phyloP scores from a whole-genome alignment of 2,797 vertebrate species.

The Anas georgica region DNA sequence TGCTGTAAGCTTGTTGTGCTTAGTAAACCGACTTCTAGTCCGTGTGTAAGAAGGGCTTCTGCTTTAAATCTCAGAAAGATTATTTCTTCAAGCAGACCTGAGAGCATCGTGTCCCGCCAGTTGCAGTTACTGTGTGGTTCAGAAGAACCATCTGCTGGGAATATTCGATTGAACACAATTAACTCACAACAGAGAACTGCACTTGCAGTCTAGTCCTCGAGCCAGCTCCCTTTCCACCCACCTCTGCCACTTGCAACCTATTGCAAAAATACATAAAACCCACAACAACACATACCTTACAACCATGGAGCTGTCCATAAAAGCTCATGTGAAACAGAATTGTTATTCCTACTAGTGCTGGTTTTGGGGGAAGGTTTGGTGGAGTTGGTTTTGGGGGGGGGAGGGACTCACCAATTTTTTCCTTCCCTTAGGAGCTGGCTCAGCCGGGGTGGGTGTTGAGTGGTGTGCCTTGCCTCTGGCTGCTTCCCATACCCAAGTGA shows the following conservation, averaged over 20 bases:
- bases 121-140: fast-evolving
- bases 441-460: neutral
- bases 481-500: neutral
- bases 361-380: neutral
- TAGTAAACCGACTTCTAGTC: neutral
- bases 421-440: neutral
- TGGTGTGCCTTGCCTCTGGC: neutral
- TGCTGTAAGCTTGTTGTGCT: neutral
- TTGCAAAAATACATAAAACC: neutral
- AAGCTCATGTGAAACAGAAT: neutral
- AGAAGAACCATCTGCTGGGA: neutral
- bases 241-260: too few species aligned
- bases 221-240: neutral
- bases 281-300: too few species aligned
- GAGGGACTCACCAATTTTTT: neutral
- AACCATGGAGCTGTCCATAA: neutral
- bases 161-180: neutral
- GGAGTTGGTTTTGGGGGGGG: neutral
- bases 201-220: neutral
- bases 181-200: neutral
- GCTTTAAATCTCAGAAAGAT: neutral
- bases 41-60: neutral
- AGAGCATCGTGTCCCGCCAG: neutral
- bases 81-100: neutral
- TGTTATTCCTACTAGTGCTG: neutral